Evolutionary conservation across 2,797 vertebrate species (phyloP).

Genomic region (Catamblyrhynchus diadema): DNA sequence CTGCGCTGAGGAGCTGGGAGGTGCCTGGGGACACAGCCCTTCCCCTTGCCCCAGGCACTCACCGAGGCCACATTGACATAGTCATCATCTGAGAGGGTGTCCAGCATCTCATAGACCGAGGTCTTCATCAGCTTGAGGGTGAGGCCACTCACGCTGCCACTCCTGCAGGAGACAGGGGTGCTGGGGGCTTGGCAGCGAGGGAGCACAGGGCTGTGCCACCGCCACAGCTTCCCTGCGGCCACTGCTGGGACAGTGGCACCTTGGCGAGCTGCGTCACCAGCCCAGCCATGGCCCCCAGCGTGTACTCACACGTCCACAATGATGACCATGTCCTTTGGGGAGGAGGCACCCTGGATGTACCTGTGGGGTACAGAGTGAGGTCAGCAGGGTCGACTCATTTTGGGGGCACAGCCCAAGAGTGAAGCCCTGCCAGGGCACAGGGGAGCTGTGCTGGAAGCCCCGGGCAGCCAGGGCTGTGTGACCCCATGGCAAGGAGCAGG

Average conservation of each 20-base stretch:
- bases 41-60: not conserved
- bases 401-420: rapidly evolving
- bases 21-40: not conserved
- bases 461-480: rapidly evolving
- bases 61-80: constrained; percentile 96
- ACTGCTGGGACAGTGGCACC: not conserved
- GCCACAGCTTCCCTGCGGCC: rapidly evolving
- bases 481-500: rapidly evolving
- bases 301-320: constrained; percentile 97
- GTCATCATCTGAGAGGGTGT: constrained; percentile 95
- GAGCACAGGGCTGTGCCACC: not conserved
- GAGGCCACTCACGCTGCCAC: constrained; percentile 94
- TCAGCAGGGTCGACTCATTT: rapidly evolving
- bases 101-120: constrained; percentile 93
- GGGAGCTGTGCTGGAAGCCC: rapidly evolving
- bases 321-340: constrained; percentile 99
- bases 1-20: not conserved
- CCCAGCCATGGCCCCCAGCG: rapidly evolving
- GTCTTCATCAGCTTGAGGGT: constrained; percentile 99
- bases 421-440: not conserved
- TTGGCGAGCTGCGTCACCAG: rapidly evolving
- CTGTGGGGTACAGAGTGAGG: constrained; percentile 59
- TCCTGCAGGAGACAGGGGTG: constrained; percentile 74
- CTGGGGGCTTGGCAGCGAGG: not conserved
- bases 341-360: constrained; percentile 98